Base-by-base conservation (phyloP, 2,113 vertebrate species). In the Trichomycterus rosablanca region DNA sequence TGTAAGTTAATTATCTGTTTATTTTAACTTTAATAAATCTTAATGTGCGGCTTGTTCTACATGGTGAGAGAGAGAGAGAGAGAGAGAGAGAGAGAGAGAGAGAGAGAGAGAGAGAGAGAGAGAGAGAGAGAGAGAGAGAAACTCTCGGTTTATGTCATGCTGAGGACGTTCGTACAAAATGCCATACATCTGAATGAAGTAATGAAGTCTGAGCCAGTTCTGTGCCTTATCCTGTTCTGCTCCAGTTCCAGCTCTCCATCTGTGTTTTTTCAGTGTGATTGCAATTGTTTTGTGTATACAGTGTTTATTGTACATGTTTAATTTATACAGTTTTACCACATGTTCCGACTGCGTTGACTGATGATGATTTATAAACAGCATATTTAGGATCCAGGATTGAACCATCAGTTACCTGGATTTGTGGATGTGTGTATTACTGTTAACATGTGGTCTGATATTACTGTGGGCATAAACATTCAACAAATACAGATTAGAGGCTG, bases 1-100 rank as follows among this genome's bases (percentile, higher is more conserved):
- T 65, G 63, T 67, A 35, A 72, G 68, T 63, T 70, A 70, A 74
- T 74, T 66, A 67, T 50, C 59, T 74, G 68, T 63, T 72, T 76
- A 67, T 76, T 65, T 76, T 59, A 64, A 69, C 56, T 45, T 28
- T 69, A 71, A 73, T 75, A 64, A 68, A 71, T 75, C 59, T 66
- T 63, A 67, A 60, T 46, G 40, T 11, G 20, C 37, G 54, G 28
- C 22, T 51, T 60, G 40, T 63, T 55, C 60, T 63, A 37, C 1
- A 16, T 9, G 37, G 11, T 51, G 48, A 12, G 8, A n/a, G n/a
- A n/a, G n/a, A n/a, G n/a, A n/a, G n/a, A n/a, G n/a, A n/a, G n/a
- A n/a, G n/a, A 49, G n/a, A 56, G 43, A 12, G 9, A 4, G 22
- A 40, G 18, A n/a, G 35, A 26, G n/a, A 34, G n/a, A 49, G n/a